Conservation (phyloP, 2,888 invertebrate genomes). For the Ormyrus labotus region DNA sequence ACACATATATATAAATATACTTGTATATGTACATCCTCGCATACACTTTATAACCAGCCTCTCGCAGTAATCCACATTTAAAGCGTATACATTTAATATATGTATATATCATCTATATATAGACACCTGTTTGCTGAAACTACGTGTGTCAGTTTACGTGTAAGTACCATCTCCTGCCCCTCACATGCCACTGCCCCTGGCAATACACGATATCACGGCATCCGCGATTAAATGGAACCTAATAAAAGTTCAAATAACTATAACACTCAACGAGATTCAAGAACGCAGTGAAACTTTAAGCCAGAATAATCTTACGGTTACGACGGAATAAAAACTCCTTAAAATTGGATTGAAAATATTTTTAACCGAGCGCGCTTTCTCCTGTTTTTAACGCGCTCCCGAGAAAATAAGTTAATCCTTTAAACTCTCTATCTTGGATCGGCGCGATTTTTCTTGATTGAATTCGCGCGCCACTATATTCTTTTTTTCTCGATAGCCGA, state of each 20-base stretch:
- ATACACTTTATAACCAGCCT: not conserved
- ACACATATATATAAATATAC: not conserved
- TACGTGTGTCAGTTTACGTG: slow-evolving; percentile 56
- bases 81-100: not conserved
- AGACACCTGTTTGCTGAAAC: slow-evolving; percentile 55
- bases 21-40: not conserved
- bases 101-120: slow-evolving; percentile 36
- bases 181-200: slow-evolving; percentile 19
- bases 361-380: not conserved
- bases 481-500: no score
- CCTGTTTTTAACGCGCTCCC: no score
- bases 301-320: slow-evolving; percentile 6
- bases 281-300: slow-evolving; percentile 34
- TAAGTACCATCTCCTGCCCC: slow-evolving; percentile 24
- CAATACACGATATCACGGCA: slow-evolving; percentile 55
- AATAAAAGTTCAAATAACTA: slow-evolving; percentile 42
- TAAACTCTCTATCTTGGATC: no score
- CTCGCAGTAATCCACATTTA: no score
- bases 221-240: slow-evolving; percentile 48
- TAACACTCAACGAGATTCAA: slow-evolving; percentile 32
- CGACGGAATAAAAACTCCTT: slow-evolving; percentile 30
- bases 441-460: no score
- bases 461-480: no score
- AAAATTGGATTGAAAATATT: slow-evolving; percentile 23
- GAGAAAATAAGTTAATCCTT: no score